phyloP scores from a whole-genome alignment of 2,888 invertebrate species.

The Netelia virgata region DNA sequence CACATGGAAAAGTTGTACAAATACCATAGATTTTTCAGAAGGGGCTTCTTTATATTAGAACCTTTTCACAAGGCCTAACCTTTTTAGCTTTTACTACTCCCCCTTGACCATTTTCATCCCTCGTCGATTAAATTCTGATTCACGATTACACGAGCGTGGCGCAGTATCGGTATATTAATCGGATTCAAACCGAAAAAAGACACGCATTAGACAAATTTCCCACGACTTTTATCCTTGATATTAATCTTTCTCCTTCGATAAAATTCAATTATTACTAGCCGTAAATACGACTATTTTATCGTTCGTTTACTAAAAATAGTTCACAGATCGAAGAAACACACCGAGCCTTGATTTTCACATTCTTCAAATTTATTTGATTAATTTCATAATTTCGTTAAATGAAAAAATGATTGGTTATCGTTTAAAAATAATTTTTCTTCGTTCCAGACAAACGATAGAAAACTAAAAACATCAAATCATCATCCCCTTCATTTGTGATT shows the following conservation, averaged over 20 bases:
- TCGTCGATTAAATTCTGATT: constrained; percentile 30
- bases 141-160: neutral
- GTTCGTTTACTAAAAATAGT: too few relatives aligned
- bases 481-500: neutral
- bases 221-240: constrained; percentile 6
- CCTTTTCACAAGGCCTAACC: constrained; percentile 9
- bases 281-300: too few relatives aligned
- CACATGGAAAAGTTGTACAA: too few relatives aligned
- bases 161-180: constrained; percentile 10
- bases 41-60: constrained; percentile 9
- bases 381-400: too few relatives aligned
- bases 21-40: neutral
- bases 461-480: neutral
- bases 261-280: too few relatives aligned
- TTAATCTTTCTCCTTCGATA: too few relatives aligned
- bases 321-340: too few relatives aligned
- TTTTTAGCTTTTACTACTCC: neutral
- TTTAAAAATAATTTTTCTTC: neutral
- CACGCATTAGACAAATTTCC: neutral
- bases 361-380: neutral
- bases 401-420: neutral
- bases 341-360: too few relatives aligned
- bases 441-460: too few relatives aligned
- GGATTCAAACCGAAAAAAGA: neutral
- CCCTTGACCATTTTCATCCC: neutral